These are phyloP conservation scores for Pantala flavescens DNA, from an alignment of 1,140 invertebrate genomes.

Conservation along the genomic window DNA sequence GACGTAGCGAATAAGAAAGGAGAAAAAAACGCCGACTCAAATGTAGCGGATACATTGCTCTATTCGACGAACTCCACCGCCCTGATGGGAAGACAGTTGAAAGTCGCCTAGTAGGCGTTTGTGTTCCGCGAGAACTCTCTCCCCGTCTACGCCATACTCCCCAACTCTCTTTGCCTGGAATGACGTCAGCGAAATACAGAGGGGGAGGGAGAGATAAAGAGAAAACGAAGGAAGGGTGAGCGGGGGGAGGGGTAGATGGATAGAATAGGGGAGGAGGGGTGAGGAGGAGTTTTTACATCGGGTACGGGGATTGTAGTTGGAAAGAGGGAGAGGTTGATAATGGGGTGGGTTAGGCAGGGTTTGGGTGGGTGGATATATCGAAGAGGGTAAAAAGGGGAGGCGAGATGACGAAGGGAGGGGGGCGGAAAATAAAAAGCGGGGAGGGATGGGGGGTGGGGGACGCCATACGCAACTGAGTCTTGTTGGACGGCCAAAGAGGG, in stretches of 20 bases:
- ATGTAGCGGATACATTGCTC: conserved; percentile 5
- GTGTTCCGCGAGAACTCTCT: conserved; percentile 1
- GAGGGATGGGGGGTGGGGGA: neutral
- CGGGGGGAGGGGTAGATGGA: neutral
- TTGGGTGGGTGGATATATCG: conserved; percentile 3
- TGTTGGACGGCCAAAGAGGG: conserved; percentile 6
- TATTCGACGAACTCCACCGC: neutral
- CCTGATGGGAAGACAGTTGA: conserved; percentile 4
- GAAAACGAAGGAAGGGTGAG: neutral
- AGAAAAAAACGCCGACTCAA: neutral
- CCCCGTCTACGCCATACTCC: neutral
- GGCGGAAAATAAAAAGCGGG: neutral
- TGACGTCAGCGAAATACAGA: conserved; percentile 8
- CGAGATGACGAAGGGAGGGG: neutral
- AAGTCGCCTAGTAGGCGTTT: conserved; percentile 7
- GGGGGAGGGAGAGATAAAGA: neutral
- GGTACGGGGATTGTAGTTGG: neutral
- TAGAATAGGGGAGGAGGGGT: neutral
- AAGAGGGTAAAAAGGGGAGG: neutral
- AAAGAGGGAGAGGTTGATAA: neutral
- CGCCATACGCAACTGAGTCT: neutral
- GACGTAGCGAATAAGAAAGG: neutral
- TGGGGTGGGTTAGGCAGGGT: neutral
- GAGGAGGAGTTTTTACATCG: neutral
- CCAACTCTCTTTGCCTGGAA: neutral